A percentile compares a stretch with the other conserved stretches of the same genome.
These are phyloP conservation scores for Diarsia mendica DNA, from an alignment of 2,888 invertebrate genomes.

Conservation along the genomic window DNA sequence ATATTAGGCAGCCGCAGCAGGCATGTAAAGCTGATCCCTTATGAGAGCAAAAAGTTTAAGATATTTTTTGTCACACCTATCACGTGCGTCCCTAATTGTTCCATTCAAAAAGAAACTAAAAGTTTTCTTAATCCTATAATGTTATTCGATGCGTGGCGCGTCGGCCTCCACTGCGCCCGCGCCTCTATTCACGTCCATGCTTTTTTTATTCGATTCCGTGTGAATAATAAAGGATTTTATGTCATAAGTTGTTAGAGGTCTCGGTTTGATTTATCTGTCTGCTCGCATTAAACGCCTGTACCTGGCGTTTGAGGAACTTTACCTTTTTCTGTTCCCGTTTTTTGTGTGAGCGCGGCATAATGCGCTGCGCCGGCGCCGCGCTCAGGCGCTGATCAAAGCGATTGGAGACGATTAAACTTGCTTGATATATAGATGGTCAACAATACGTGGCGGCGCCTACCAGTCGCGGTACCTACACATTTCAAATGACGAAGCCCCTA, in stretches of 20 bases:
- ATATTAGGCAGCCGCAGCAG: slow-evolving; percentile 59
- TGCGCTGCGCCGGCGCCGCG: slow-evolving; percentile 81
- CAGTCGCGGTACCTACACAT: slow-evolving; percentile 72
- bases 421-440: slow-evolving; percentile 73
- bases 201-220: slow-evolving; percentile 78
- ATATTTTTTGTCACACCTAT: slow-evolving; percentile 82
- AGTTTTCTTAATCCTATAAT: slow-evolving; percentile 84
- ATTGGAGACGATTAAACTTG: slow-evolving; percentile 81
- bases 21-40: slow-evolving; percentile 59
- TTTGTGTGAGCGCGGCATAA: slow-evolving; percentile 71
- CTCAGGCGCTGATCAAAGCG: slow-evolving; percentile 80
- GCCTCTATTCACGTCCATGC: slow-evolving; percentile 67
- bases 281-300: slow-evolving; percentile 71
- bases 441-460: slow-evolving; percentile 73
- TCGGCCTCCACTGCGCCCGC: slow-evolving; percentile 62
- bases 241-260: slow-evolving; percentile 85
- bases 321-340: slow-evolving; percentile 75
- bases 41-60: slow-evolving; percentile 72
- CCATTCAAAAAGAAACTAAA: slow-evolving; percentile 82
- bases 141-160: slow-evolving; percentile 81
- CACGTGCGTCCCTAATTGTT: slow-evolving; percentile 85
- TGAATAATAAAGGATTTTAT: slow-evolving; percentile 88
- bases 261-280: slow-evolving; percentile 85
- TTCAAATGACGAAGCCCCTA: slow-evolving; percentile 66
- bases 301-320: slow-evolving; percentile 78